Conservation (phyloP, 2,888 invertebrate species). For the Poecilobothrus nobilitatus region DNA sequence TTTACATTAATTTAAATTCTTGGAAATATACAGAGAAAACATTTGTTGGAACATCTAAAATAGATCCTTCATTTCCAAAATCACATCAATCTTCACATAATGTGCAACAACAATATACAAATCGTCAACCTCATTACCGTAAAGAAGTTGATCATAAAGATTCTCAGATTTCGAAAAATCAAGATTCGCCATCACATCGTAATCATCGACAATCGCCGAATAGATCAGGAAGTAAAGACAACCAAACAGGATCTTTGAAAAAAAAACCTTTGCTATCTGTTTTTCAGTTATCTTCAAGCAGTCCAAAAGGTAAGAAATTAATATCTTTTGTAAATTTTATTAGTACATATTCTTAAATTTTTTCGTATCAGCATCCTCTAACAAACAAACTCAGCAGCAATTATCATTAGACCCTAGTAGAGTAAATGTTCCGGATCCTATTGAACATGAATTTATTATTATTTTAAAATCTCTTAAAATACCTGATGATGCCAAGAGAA, state of each 20-base stretch:
- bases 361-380: constrained; percentile 12
- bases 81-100: constrained; percentile 20
- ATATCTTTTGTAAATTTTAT: too few species aligned
- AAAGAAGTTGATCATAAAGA: background rate
- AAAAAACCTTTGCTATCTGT: constrained; percentile 39
- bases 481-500: constrained; percentile 41
- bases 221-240: constrained; percentile 17
- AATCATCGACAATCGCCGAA: constrained; percentile 15
- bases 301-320: constrained; percentile 15
- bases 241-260: constrained; percentile 26
- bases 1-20: constrained; percentile 22
- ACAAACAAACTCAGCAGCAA: constrained; percentile 18
- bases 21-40: constrained; percentile 25
- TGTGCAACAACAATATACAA: constrained; percentile 14
- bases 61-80: constrained; percentile 33
- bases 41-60: constrained; percentile 39
- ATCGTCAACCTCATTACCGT: constrained; percentile 7
- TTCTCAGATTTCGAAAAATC: background rate
- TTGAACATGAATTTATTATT: constrained; percentile 35
- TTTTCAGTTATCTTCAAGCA: constrained; percentile 34
- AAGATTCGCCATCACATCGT: constrained; percentile 12
- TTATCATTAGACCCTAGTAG: constrained; percentile 22
- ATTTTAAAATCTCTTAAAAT: constrained; percentile 38
- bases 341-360: too few species aligned
- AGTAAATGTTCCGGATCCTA: constrained; percentile 34